These are phyloP conservation scores for Monoplex corrugatus DNA, from an alignment of 2,888 invertebrate species.

Conservation along the genomic window DNA sequence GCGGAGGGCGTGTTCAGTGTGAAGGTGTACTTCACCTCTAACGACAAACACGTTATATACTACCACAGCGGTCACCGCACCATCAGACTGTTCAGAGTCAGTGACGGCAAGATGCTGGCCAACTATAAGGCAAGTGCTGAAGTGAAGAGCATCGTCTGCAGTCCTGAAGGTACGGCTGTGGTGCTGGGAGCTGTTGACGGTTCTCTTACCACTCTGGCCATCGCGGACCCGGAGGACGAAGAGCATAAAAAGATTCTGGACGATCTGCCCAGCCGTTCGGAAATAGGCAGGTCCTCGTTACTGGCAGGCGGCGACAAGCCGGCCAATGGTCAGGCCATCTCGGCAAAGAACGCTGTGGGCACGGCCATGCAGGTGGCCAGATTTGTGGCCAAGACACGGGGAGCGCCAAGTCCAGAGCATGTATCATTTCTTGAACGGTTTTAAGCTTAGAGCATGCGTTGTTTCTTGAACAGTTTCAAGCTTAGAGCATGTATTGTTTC, in stretches of 20 bases:
- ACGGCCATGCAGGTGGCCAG: conserved; percentile 77
- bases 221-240: conserved; percentile 85
- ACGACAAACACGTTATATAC: conserved; percentile 96
- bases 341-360: conserved; percentile 72
- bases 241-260: conserved; percentile 72
- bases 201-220: conserved; percentile 92
- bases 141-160: conserved; percentile 76
- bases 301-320: conserved; percentile 56
- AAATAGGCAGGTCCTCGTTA: conserved; percentile 57
- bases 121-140: conserved; percentile 85
- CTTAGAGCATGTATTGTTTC: neutral
- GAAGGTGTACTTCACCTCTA: conserved; percentile 93
- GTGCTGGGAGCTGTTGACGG: conserved; percentile 95
- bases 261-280: conserved; percentile 72
- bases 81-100: conserved; percentile 93
- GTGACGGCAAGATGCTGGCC: conserved; percentile 94
- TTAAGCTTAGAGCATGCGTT: conserved; percentile 60
- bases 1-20: conserved; percentile 99
- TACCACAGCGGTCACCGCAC: conserved; percentile 98
- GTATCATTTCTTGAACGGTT: conserved; percentile 67
- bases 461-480: conserved; percentile 60
- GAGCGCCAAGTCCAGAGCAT: conserved; percentile 74
- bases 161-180: conserved; percentile 75
- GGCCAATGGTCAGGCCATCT: conserved; percentile 64
- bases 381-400: conserved; percentile 77